phyloP scores from a whole-genome alignment of 2,113 vertebrate species.

The Oreocharis arfaki region DNA sequence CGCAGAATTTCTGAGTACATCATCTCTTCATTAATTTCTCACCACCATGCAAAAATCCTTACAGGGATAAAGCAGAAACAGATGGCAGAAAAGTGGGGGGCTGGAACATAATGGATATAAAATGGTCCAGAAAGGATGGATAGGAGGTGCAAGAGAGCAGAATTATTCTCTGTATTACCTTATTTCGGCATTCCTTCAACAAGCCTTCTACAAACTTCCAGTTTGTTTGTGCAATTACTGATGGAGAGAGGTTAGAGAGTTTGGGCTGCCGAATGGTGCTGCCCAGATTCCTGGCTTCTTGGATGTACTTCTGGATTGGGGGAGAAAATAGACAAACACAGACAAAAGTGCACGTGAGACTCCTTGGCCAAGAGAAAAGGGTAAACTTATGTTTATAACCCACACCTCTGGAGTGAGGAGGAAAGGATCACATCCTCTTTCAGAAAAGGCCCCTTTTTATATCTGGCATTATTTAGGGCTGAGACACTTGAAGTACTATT shows the following conservation, averaged over 20 bases:
- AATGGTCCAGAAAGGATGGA: background rate
- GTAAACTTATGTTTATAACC: background rate
- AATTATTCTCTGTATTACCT: conserved; percentile 73
- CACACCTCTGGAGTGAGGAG: background rate
- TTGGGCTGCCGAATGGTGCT: conserved; percentile 97
- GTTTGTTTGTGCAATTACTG: conserved; percentile 98
- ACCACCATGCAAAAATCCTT: background rate
- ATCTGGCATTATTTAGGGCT: background rate
- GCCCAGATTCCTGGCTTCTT: conserved; percentile 94
- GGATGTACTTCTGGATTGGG: conserved; percentile 89
- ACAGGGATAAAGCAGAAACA: background rate
- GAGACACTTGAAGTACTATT: background rate
- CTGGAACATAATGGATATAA: background rate
- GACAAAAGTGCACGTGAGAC: background rate
- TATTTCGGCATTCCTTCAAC: conserved; percentile 95
- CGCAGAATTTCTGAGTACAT: background rate
- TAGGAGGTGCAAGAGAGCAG: background rate
- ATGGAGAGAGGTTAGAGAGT: conserved; percentile 95
- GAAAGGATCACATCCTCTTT: background rate
- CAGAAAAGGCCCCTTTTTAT: background rate
- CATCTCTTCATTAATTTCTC: background rate
- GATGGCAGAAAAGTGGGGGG: background rate
- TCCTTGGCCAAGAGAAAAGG: background rate
- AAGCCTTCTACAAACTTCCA: conserved; percentile 99
- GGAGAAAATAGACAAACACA: conserved; percentile 13